phyloP scores from a whole-genome alignment of 2,797 vertebrate species.

The Antennarius maculatus region DNA sequence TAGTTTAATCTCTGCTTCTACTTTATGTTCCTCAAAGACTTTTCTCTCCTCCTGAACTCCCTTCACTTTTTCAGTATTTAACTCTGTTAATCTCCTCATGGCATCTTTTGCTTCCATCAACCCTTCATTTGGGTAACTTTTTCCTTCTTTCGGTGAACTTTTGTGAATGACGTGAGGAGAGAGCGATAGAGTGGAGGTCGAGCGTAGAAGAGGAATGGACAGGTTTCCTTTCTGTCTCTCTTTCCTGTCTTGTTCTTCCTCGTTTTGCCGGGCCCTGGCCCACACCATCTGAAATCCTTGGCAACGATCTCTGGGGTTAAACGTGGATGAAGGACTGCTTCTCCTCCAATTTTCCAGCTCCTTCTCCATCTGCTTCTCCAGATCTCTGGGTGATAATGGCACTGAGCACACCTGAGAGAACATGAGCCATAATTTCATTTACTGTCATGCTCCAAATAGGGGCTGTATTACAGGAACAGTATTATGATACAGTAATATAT shows the following conservation, averaged over 20 bases:
- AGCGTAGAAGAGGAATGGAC: conserved; percentile 69
- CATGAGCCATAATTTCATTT: background rate
- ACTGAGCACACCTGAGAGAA: conserved; percentile 83
- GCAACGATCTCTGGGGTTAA: conserved; percentile 84
- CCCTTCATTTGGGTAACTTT: conserved; percentile 48
- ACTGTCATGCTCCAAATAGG: background rate
- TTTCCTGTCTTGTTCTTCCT: conserved; percentile 62
- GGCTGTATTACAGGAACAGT: no score
- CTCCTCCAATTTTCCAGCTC: conserved; percentile 81
- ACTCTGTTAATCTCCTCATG: conserved; percentile 35
- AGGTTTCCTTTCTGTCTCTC: conserved; percentile 75
- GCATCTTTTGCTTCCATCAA: conserved; percentile 54
- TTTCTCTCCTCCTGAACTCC: conserved; percentile 53
- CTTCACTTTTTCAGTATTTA: conserved; percentile 44
- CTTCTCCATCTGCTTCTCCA: conserved; percentile 81
- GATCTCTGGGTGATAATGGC: conserved; percentile 81
- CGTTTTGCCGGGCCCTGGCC: conserved; percentile 54
- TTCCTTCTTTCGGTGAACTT: conserved; percentile 68
- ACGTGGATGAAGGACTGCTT: conserved; percentile 79
- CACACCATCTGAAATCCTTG: conserved; percentile 83
- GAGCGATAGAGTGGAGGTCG: conserved; percentile 79
- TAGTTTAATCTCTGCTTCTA: conserved; percentile 13
- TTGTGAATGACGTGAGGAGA: conserved; percentile 74
- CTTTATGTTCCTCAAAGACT: conserved; percentile 37
- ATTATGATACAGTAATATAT: no score